Conservation (phyloP, 2,888 invertebrate genomes). For the Agrenia bidenticulata region DNA sequence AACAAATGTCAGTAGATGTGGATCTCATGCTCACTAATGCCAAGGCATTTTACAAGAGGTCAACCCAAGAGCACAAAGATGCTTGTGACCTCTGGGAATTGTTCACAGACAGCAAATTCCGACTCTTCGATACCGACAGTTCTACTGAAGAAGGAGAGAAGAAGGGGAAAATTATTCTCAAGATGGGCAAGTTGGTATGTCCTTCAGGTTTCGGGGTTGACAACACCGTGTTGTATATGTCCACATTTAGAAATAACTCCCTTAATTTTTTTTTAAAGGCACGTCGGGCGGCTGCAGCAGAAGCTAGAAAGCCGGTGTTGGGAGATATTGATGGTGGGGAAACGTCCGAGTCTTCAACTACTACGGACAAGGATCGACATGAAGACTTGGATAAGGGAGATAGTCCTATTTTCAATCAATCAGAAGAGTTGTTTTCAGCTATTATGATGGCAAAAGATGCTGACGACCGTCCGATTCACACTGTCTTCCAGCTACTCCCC, state of each 20-base stretch:
- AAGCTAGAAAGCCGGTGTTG: constrained; percentile 54
- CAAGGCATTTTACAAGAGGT: constrained; percentile 85
- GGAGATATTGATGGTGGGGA: constrained; percentile 65
- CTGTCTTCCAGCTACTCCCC: constrained; percentile 86
- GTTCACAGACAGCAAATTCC: constrained; percentile 66
- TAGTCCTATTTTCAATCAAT: constrained; percentile 59
- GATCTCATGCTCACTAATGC: constrained; percentile 91
- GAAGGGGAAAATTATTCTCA: constrained; percentile 61
- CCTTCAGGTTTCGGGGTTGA: neutral
- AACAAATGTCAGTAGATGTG: constrained; percentile 85
- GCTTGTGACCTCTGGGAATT: constrained; percentile 85
- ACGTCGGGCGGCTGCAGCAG: constrained; percentile 54
- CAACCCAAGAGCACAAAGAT: constrained; percentile 82
- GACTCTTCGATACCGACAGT: constrained; percentile 56
- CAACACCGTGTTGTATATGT: no score
- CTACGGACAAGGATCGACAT: constrained; percentile 66
- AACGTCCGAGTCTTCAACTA: constrained; percentile 69
- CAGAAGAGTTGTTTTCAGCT: constrained; percentile 85
- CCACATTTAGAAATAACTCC: no score
- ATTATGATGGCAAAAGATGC: constrained; percentile 83
- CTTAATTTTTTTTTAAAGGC: constrained; percentile 40
- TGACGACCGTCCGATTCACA: constrained; percentile 76
- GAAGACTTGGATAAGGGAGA: constrained; percentile 39
- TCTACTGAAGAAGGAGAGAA: constrained; percentile 58
- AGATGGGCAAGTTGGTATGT: constrained; percentile 60